Conservation (phyloP, 1,140 invertebrate species). For the Rhysida immarginata region DNA sequence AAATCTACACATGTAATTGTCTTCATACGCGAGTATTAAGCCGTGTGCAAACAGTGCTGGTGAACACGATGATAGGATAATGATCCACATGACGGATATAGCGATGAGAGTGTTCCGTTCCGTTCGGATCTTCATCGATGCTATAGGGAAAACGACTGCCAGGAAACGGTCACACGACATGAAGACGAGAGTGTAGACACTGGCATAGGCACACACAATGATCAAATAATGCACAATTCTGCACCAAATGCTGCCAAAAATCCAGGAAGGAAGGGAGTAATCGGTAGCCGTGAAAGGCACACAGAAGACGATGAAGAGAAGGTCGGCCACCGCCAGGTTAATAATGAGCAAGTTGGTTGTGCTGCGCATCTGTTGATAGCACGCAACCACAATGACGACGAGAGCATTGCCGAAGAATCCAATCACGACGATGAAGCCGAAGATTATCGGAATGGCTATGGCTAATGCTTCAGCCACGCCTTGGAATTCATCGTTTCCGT, state of each 20-base stretch:
- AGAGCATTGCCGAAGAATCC: constrained; percentile 76
- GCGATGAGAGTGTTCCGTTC: constrained; percentile 66
- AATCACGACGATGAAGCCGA: constrained; percentile 69
- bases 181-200: constrained; percentile 83
- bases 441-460: constrained; percentile 69
- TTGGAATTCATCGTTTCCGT: no score
- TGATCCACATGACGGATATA: constrained; percentile 58
- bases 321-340: constrained; percentile 72
- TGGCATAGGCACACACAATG: constrained; percentile 80
- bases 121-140: constrained; percentile 72
- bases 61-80: constrained; percentile 55
- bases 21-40: constrained; percentile 47
- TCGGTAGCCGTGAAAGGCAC: constrained; percentile 84
- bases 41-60: constrained; percentile 65
- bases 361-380: constrained; percentile 78
- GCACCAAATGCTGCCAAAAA: constrained; percentile 80
- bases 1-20: constrained; percentile 47
- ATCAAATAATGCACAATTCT: constrained; percentile 69
- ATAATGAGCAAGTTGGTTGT: constrained; percentile 86
- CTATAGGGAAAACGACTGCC: constrained; percentile 85
- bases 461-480: no score
- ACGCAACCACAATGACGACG: constrained; percentile 64
- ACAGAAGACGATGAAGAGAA: constrained; percentile 89
- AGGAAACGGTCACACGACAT: constrained; percentile 91
- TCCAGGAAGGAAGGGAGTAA: constrained; percentile 74